These are phyloP conservation scores for Ichneumoninae sp. DNA, from an alignment of 2,888 invertebrate genomes.

Conservation along the genomic window DNA sequence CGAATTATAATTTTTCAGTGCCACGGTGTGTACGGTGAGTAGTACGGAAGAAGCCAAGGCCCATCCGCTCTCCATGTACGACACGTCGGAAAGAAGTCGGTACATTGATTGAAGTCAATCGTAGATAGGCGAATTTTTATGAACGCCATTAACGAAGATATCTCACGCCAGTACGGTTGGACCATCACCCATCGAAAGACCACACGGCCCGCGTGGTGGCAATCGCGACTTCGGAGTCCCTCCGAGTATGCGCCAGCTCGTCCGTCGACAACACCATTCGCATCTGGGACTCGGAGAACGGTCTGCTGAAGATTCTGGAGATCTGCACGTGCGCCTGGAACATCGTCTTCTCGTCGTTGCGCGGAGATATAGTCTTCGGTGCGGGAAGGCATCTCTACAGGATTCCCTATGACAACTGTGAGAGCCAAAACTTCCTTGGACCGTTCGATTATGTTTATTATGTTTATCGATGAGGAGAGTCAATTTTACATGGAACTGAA, in stretches of 20 bases:
- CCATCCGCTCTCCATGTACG: constrained; percentile 73
- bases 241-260: constrained; percentile 73
- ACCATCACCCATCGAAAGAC: constrained; percentile 71
- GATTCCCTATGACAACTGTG: constrained; percentile 74
- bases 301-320: constrained; percentile 71
- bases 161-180: constrained; percentile 58
- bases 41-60: constrained; percentile 55
- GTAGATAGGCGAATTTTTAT: not conserved
- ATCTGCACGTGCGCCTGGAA: constrained; percentile 68
- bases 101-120: not conserved
- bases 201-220: constrained; percentile 68
- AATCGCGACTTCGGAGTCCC: constrained; percentile 68
- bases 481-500: too few relatives aligned
- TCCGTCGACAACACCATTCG: constrained; percentile 73
- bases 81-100: constrained; percentile 69
- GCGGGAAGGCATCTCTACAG: constrained; percentile 73
- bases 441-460: not conserved
- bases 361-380: constrained; percentile 74
- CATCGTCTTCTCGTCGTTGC: constrained; percentile 70
- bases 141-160: not conserved
- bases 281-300: constrained; percentile 73
- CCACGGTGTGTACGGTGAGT: constrained; percentile 68
- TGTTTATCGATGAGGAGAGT: too few relatives aligned
- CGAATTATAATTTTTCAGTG: constrained; percentile 56
- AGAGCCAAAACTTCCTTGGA: constrained; percentile 12